Base-by-base conservation (phyloP, 1,140 invertebrate species). In the Sminthurides bifidus region DNA sequence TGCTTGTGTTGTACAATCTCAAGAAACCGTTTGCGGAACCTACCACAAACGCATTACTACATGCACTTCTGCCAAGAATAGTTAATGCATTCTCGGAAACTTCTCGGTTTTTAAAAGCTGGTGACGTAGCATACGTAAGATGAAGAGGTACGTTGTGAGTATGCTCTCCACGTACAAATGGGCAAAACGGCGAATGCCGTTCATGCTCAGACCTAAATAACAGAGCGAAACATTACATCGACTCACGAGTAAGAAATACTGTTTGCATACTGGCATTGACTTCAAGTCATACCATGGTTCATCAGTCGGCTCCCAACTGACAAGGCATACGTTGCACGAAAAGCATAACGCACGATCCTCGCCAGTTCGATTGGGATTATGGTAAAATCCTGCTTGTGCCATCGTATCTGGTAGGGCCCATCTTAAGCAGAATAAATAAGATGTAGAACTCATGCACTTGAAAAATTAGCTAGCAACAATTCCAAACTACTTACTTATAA, bases 261-360 rank as follows among this genome's bases (percentile, higher is more conserved):
- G n/a, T 19, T 6, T n/a, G 45, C n/a, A 24, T 37, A 41, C 10
- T 41, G 45, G 46, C 54, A 26, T 35, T 14, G 30, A 49, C 14
- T n/a, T 43, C 27, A 12, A 46, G 29, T 50, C 60, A 63, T 63
- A 77, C 77, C 77, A 94, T 0, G 91, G 92, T 71, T 94, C 90
- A 74, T 94, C 91, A 0, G 87, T 91, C 54, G 89, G 87, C 72
- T 95, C 92, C 92, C 92, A 95, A 72, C 85, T 92, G 1, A 94
- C 88, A 3, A 94, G 75, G 67, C 88, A 92, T 2, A 93, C 85
- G 65, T 83, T 87, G 70, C 92, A 95, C 0, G 86, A 90, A 69
- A 94, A 95, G 69, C 92, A 95, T 83, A 94, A 89, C 1, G 89
- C 89, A 56, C 90, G 75, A 71, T 95, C 92, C 68, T 92, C 88